Percentiles rank a stretch among this genome's conserved stretches.
phyloP scores from a whole-genome alignment of 2,888 invertebrate genomes.

The Pimpla rufipes region DNA sequence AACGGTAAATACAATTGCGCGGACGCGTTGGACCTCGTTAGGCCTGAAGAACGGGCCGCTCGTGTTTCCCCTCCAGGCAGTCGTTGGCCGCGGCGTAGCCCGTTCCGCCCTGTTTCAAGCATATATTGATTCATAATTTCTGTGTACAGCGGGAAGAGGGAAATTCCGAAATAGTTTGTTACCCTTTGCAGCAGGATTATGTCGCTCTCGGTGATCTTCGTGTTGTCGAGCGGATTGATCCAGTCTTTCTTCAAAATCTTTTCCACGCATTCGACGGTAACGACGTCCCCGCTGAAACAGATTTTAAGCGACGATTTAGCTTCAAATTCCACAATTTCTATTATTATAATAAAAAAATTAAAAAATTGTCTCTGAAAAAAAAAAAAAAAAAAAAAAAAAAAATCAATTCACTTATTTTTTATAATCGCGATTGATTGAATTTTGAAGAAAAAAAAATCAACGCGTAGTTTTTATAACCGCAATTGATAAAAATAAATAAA shows the following conservation, averaged over 20 bases:
- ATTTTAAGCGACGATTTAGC: background rate
- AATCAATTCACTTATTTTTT: too few species aligned
- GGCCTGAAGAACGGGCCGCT: slow-evolving; percentile 93
- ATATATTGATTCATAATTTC: slow-evolving; percentile 1
- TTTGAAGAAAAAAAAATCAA: too few species aligned
- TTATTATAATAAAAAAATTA: slow-evolving; percentile 78
- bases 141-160: background rate
- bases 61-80: slow-evolving; percentile 93
- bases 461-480: too few species aligned
- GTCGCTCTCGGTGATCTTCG: slow-evolving; percentile 94
- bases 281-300: slow-evolving; percentile 93
- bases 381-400: slow-evolving; percentile 77
- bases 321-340: too few species aligned
- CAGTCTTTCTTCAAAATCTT: slow-evolving; percentile 98
- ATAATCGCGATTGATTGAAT: too few species aligned
- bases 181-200: slow-evolving; percentile 96
- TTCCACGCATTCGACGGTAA: slow-evolving; percentile 98
- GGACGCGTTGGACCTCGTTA: slow-evolving; percentile 83
- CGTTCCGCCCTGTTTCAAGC: slow-evolving; percentile 92
- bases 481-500: slow-evolving; percentile 78
- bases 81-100: slow-evolving; percentile 96
- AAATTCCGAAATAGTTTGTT: slow-evolving; percentile 75
- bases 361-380: slow-evolving; percentile 12
- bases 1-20: background rate
- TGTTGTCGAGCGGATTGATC: slow-evolving; percentile 96